Conservation (phyloP, 2,888 invertebrate species). For the Drosophila neotestacea region DNA sequence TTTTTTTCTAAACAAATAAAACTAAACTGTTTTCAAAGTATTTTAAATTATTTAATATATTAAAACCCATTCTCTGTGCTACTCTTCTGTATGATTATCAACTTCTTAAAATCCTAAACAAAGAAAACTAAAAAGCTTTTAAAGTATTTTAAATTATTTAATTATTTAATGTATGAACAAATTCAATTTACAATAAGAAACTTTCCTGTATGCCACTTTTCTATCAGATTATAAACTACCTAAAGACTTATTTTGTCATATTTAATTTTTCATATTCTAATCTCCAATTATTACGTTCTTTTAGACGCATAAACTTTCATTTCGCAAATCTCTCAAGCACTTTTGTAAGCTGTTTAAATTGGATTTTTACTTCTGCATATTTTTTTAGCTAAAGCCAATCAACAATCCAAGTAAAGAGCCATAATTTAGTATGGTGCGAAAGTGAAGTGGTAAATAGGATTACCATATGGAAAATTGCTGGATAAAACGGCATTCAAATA, state of each 20-base stretch:
- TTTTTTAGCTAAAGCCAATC: slow-evolving; percentile 4
- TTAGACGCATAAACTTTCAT: slow-evolving; percentile 7
- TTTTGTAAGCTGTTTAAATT: slow-evolving; percentile 45
- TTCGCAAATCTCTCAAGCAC: slow-evolving; percentile 3
- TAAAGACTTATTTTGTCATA: no score
- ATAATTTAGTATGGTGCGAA: slow-evolving; percentile 4
- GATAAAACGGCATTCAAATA: slow-evolving; percentile 31
- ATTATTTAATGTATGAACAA: no score
- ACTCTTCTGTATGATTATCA: no score
- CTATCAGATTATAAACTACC: no score
- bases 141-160: no score
- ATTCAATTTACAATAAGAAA: no score
- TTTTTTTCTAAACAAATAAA: background rate
- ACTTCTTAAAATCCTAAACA: no score
- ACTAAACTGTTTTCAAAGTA: no score
- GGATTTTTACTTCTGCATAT: slow-evolving; percentile 6
- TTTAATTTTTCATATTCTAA: background rate
- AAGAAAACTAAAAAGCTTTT: no score
- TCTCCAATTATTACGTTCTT: background rate
- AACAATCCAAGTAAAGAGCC: slow-evolving; percentile 9
- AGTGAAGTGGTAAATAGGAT: slow-evolving; percentile 12
- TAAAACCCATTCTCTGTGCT: no score
- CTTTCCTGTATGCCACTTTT: no score
- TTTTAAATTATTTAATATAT: background rate
- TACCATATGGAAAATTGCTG: slow-evolving; percentile 16